A percentile compares a stretch with the other conserved stretches of the same genome.
These are phyloP conservation scores for Platycnemis pennipes DNA, from an alignment of 2,888 invertebrate species.

Conservation along the genomic window DNA sequence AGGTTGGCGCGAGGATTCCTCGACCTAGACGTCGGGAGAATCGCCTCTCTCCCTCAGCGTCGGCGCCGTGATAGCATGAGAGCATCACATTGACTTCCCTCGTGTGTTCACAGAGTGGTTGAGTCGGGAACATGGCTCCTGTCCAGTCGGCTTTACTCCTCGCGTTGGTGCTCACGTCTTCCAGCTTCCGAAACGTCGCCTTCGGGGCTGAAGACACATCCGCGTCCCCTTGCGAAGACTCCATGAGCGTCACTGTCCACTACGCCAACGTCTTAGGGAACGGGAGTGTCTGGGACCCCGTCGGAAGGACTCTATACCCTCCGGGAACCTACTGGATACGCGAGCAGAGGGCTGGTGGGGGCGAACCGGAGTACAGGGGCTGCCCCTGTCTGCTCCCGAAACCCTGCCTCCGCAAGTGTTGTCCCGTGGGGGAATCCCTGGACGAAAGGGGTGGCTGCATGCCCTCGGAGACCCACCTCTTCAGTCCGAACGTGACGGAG, in stretches of 20 bases:
- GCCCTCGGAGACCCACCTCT: neutral
- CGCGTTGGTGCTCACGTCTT: neutral
- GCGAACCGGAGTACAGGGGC: constrained; percentile 14
- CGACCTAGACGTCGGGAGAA: too few species aligned
- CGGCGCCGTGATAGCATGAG: too few species aligned
- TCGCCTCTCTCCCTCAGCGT: neutral
- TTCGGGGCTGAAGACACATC: neutral
- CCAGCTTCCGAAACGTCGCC: too few species aligned
- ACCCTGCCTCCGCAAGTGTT: constrained; percentile 73
- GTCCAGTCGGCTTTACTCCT: neutral
- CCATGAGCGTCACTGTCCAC: constrained; percentile 29
- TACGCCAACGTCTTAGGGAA: neutral
- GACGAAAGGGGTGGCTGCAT: constrained; percentile 40
- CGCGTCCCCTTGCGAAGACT: neutral
- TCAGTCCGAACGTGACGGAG: constrained; percentile 51
- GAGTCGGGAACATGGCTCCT: neutral
- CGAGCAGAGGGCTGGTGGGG: constrained; percentile 44
- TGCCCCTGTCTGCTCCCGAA: constrained; percentile 30
- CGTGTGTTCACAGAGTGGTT: too few species aligned
- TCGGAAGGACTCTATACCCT: constrained; percentile 66
- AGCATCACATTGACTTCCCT: too few species aligned
- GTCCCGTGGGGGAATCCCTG: constrained; percentile 71
- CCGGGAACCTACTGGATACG: constrained; percentile 69
- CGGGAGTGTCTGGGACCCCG: constrained; percentile 62
- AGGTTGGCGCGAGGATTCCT: neutral